Conservation (phyloP, 1,140 invertebrate genomes). For the Drosophila tristis region DNA sequence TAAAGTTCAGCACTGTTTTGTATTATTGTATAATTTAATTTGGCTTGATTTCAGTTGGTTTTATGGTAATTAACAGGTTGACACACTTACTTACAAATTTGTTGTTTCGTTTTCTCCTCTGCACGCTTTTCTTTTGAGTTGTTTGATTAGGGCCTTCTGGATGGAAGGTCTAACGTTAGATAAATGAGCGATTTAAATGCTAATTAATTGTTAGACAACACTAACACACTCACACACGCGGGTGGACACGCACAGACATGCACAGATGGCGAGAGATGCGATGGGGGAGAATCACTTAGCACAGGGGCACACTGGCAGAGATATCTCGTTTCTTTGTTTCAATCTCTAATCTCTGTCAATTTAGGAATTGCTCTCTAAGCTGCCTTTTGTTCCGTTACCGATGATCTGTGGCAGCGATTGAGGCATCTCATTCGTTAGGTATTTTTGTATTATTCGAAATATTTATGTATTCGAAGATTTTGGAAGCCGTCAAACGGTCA, state of each 20-base stretch:
- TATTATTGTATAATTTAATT: slow-evolving; percentile 47
- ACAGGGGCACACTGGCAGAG: slow-evolving; percentile 10
- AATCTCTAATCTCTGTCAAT: slow-evolving; percentile 41
- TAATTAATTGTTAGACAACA: slow-evolving; percentile 61
- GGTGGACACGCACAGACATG: slow-evolving; percentile 6
- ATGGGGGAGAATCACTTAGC: background rate
- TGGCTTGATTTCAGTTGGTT: slow-evolving; percentile 40
- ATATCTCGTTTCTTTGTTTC: background rate
- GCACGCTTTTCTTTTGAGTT: slow-evolving; percentile 21
- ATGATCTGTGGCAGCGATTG: slow-evolving; percentile 37
- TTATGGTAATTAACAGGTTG: slow-evolving; percentile 47
- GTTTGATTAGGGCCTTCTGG: slow-evolving; percentile 40
- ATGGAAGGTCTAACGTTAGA: slow-evolving; percentile 11
- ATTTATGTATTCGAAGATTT: background rate
- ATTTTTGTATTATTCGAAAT: slow-evolving; percentile 15
- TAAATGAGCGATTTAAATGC: slow-evolving; percentile 65
- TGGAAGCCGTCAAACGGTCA: slow-evolving; percentile 56
- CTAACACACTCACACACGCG: slow-evolving; percentile 5
- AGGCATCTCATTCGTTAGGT: slow-evolving; percentile 30
- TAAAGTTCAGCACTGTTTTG: slow-evolving; percentile 10
- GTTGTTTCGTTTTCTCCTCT: slow-evolving; percentile 13
- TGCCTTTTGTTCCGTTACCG: slow-evolving; percentile 43
- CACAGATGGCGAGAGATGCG: slow-evolving; percentile 6
- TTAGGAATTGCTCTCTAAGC: slow-evolving; percentile 32
- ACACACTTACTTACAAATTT: slow-evolving; percentile 40